Evolutionary conservation across 2,797 vertebrate genomes (phyloP).

Genomic region (Leptoclinus maculatus): DNA sequence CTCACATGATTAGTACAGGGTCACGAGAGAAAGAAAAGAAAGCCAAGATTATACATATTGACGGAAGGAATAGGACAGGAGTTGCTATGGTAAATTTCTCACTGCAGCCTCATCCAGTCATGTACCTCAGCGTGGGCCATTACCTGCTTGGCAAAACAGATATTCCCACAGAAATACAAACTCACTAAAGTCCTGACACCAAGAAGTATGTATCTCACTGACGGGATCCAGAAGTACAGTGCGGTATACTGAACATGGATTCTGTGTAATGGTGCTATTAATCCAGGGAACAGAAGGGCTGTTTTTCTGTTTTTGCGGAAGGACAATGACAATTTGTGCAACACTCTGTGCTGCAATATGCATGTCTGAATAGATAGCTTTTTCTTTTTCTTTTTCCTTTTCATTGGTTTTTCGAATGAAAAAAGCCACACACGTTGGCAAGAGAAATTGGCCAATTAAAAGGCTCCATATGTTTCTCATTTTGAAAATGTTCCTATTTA

Average conservation of each 20-base stretch:
- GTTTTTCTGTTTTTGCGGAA: conserved; percentile 76
- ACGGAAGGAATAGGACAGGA: conserved; percentile 39
- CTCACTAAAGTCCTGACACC: conserved; percentile 37
- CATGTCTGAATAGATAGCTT: conserved; percentile 66
- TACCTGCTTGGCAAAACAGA: conserved; percentile 64
- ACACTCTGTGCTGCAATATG: conserved; percentile 72
- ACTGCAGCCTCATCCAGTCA: conserved; percentile 37
- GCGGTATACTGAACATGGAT: conserved; percentile 75
- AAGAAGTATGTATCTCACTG: conserved; percentile 52
- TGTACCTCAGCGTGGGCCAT: conserved; percentile 52
- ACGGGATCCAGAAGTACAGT: conserved; percentile 61
- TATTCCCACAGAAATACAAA: conserved; percentile 63
- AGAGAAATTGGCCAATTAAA: conserved; percentile 88
- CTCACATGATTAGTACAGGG: conserved; percentile 57
- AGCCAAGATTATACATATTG: conserved; percentile 40
- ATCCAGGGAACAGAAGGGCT: conserved; percentile 84
- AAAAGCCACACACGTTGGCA: conserved; percentile 77
- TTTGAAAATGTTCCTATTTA: conserved; percentile 84
- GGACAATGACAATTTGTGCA: conserved; percentile 75
- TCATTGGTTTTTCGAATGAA: conserved; percentile 68
- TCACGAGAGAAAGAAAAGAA: conserved; percentile 40
- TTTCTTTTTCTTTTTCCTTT: conserved; percentile 48
- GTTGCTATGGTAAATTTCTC: conserved; percentile 40
- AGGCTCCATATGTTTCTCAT: conserved; percentile 85
- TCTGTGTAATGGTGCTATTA: conserved; percentile 83